These are phyloP conservation scores for Vireo griseus DNA, from an alignment of 2,797 vertebrate genomes.

Conservation along the genomic window DNA sequence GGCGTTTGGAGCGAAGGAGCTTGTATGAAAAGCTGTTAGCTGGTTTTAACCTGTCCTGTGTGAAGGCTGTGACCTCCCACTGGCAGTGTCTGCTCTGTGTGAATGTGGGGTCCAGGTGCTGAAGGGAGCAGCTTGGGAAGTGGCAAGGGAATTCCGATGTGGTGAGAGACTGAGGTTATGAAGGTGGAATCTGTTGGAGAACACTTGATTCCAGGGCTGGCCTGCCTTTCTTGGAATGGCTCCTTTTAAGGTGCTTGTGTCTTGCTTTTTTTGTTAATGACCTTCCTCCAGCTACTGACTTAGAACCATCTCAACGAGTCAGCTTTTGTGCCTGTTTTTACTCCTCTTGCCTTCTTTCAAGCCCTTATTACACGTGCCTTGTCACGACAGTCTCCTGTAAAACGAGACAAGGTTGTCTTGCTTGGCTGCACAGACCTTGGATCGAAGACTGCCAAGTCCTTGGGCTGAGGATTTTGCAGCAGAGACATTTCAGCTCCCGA, in stretches of 20 bases:
- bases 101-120: not conserved
- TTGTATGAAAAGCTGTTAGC: not conserved
- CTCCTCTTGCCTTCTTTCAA: not conserved
- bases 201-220: not conserved
- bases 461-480: not conserved
- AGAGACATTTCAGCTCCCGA: not conserved
- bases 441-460: rapidly evolving
- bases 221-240: not conserved
- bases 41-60: not conserved
- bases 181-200: not conserved
- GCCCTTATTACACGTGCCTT: not conserved
- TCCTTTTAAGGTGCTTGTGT: not conserved
- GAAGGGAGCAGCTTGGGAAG: not conserved
- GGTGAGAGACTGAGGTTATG: not conserved
- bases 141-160: not conserved
- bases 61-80: not conserved
- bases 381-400: not conserved
- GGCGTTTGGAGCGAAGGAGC: not conserved
- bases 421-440: not conserved
- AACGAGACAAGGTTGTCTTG: not conserved
- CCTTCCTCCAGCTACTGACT: not conserved
- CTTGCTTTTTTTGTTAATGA: not conserved
- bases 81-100: not conserved
- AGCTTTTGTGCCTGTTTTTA: not conserved
- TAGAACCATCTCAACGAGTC: not conserved